phyloP scores from a whole-genome alignment of 2,888 invertebrate species.

The Serripes groenlandicus region DNA sequence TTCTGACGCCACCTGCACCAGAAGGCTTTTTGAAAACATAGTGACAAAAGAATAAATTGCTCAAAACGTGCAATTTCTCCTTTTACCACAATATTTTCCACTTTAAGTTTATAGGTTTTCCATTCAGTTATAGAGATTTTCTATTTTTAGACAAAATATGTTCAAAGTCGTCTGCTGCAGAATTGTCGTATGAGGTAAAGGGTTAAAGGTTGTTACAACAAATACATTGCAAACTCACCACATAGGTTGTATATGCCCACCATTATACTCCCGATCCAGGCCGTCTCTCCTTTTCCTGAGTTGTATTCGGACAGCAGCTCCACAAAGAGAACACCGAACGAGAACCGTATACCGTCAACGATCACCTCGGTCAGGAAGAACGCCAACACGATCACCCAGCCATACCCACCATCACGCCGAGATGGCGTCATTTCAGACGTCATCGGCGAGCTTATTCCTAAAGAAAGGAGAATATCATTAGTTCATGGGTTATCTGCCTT shows the following conservation, averaged over 20 bases:
- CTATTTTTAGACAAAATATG: no score
- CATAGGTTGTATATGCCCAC: conserved; percentile 33
- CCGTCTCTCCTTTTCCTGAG: conserved; percentile 50
- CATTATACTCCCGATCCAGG: conserved; percentile 48
- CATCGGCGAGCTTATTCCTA: no score
- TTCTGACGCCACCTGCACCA: background rate
- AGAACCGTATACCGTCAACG: conserved; percentile 48
- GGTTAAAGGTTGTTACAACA: background rate
- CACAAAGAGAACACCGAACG: conserved; percentile 53
- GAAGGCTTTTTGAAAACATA: background rate
- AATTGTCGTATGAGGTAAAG: background rate
- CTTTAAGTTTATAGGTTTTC: no score
- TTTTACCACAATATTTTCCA: background rate
- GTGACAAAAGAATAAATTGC: background rate
- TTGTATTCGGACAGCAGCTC: conserved; percentile 52
- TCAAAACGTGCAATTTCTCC: background rate
- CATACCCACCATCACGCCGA: conserved; percentile 47
- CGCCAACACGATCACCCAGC: conserved; percentile 52
- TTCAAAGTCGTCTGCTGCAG: no score
- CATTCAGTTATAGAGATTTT: no score
- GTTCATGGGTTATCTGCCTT: no score
- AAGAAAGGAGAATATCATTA: no score
- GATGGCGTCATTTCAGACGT: conserved; percentile 4
- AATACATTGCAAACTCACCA: no score
- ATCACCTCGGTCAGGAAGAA: conserved; percentile 45